Conservation (phyloP, 2,888 invertebrate species). For the Tyria jacobaeae region DNA sequence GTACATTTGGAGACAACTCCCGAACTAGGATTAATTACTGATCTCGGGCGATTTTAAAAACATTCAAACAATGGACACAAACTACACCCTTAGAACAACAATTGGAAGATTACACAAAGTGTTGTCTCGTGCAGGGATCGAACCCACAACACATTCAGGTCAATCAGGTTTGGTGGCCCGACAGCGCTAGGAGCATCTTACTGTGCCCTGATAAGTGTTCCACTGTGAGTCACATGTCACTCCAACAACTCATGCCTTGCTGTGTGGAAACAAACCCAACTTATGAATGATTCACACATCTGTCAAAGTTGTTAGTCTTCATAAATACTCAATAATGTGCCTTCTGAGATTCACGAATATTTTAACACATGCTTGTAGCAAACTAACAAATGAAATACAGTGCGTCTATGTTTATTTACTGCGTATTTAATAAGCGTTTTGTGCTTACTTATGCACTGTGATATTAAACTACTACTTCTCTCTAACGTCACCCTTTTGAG, state of each 20-base stretch:
- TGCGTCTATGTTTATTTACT: neutral
- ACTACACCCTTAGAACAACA: too few species aligned
- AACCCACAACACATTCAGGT: too few species aligned
- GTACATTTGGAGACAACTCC: too few species aligned
- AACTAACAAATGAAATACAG: neutral
- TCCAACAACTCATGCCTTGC: neutral
- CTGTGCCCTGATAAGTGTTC: neutral
- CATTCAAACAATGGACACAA: too few species aligned
- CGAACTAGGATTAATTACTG: too few species aligned
- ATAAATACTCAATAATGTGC: conserved; percentile 32
- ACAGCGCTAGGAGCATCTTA: neutral
- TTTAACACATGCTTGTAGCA: neutral
- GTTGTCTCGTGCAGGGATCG: too few species aligned
- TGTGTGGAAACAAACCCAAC: conserved; percentile 1
- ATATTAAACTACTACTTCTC: neutral
- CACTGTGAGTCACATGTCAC: neutral
- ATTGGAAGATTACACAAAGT: too few species aligned
- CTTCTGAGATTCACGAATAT: neutral
- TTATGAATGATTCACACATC: conserved; percentile 48
- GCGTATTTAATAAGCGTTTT: neutral
- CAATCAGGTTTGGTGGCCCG: too few species aligned
- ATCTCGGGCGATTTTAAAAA: too few species aligned
- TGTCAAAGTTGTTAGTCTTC: conserved; percentile 26
- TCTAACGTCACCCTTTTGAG: conserved; percentile 11
- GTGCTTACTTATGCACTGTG: neutral